A percentile compares a stretch with the other conserved stretches of the same genome.
Evolutionary conservation across 2,113 vertebrate species (phyloP).

Genomic region (Anarrhichthys ocellatus): DNA sequence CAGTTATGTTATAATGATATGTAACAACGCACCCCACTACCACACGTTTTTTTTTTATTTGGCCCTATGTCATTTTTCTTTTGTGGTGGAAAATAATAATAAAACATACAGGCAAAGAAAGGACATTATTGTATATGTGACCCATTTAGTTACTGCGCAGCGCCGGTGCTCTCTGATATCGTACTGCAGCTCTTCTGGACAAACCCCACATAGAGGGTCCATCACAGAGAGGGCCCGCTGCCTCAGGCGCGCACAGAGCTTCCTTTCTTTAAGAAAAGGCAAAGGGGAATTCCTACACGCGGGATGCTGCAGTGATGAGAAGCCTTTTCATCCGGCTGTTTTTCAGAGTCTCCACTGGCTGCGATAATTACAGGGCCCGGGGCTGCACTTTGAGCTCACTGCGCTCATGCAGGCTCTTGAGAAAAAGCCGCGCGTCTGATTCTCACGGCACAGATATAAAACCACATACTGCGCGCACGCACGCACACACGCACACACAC

Average conservation of each 20-base stretch:
- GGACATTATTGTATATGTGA: background rate
- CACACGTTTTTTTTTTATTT: background rate
- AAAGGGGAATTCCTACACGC: constrained; percentile 60
- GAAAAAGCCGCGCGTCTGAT: constrained; percentile 70
- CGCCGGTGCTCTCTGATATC: constrained; percentile 11
- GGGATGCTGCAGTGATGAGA: constrained; percentile 70
- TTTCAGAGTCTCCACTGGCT: constrained; percentile 62
- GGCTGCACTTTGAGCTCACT: constrained; percentile 77
- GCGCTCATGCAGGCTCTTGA: constrained; percentile 68
- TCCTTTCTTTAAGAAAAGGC: constrained; percentile 59
- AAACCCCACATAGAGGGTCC: constrained; percentile 60
- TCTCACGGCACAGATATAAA: constrained; percentile 69
- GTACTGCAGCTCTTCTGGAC: constrained; percentile 46
- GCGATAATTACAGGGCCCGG: constrained; percentile 79
- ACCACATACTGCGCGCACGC: background rate
- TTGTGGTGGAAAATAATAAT: background rate
- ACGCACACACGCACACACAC: background rate
- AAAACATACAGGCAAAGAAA: background rate
- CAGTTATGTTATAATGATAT: background rate
- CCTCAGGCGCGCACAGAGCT: constrained; percentile 64
- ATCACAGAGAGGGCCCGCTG: constrained; percentile 42
- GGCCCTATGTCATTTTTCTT: background rate
- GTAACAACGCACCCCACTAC: no score
- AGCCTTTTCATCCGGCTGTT: constrained; percentile 74
- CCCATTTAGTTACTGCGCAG: background rate